Evolutionary conservation across 2,888 invertebrate species (phyloP), one percentile per base, ranked within the genome.

Genomic region (Deilephila porcellus): DNA sequence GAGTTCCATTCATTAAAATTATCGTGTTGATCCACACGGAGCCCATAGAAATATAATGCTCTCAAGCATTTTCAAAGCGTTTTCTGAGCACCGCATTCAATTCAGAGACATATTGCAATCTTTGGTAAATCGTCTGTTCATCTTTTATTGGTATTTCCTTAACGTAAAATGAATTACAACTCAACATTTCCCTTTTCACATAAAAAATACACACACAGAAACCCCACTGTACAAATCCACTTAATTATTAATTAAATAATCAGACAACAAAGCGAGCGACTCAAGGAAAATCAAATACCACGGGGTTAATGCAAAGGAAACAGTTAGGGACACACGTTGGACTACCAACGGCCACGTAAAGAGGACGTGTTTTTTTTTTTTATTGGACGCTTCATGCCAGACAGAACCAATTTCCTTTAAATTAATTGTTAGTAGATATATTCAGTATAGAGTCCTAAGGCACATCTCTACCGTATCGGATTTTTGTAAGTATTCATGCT

Each of bases 251-350:
- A 73, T 25, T 70, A 73, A 45, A 25, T 71, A 63, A 71, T 73
- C 71, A 71, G 62, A 25, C 37, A 70, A 34, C 37, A 53, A 34
- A 53, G 37, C 45, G 45, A 53, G 62, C 14, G 62, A n/a, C 14
- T 6, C 56, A 53, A 17, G 34, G 63, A 56, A 34, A 56, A 20
- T 14, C 25, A 63, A 73, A 71, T 73, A 71, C 70, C 71, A 63
- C 71, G 62, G 37, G 53, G 62, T 56, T 73, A 73, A 73, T 73
- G 62, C 70, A 73, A 73, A 71, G 63, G 53, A 73, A 71, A 73
- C 70, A 73, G 62, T 56, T 25, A 56, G 20, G 34, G 56, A 25
- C 53, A n/a, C 17, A 25, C 29, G 37, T 62, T 71, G 60, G 73
- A 73, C 71, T 59, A 56, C 53, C 71, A 34, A 25, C 32, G 14